A percentile compares a stretch with the other conserved stretches of the same genome.
These are phyloP conservation scores for Synanthedon andrenaeformis DNA, from an alignment of 2,888 invertebrate genomes.

Conservation along the genomic window DNA sequence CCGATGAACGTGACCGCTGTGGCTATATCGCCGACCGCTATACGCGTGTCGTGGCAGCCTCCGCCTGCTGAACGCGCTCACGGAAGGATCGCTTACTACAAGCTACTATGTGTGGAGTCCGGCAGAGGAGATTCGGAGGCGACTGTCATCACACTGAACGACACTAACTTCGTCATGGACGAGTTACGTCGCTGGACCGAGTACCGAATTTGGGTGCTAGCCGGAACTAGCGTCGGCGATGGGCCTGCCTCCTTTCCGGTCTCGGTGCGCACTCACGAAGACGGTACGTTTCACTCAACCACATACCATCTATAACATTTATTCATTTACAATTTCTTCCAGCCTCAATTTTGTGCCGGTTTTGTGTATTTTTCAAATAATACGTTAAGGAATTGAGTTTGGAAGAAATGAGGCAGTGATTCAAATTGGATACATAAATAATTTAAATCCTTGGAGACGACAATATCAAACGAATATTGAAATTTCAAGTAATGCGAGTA, in stretches of 20 bases:
- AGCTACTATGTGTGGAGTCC: constrained; percentile 89
- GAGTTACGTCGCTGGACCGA: constrained; percentile 95
- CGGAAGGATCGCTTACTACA: constrained; percentile 95
- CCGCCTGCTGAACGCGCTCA: constrained; percentile 92
- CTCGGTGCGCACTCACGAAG: constrained; percentile 95
- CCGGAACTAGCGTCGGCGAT: constrained; percentile 96
- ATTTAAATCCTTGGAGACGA: constrained; percentile 32
- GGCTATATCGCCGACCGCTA: constrained; percentile 89
- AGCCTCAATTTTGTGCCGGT: constrained; percentile 1
- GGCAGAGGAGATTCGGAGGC: constrained; percentile 89
- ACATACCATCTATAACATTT: background rate
- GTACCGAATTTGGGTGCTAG: constrained; percentile 96
- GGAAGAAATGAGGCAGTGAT: constrained; percentile 12
- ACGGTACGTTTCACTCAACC: constrained; percentile 86
- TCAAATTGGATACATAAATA: constrained; percentile 24
- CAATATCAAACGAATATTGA: constrained; percentile 33
- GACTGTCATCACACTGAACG: constrained; percentile 81
- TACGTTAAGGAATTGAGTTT: constrained; percentile 40
- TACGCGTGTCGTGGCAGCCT: constrained; percentile 92
- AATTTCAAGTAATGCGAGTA: constrained; percentile 1
- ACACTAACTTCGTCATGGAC: constrained; percentile 84
- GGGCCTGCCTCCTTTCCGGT: constrained; percentile 94
- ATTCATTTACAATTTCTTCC: constrained; percentile 4
- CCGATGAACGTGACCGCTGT: constrained; percentile 93
- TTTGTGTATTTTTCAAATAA: too few relatives aligned